These are phyloP conservation scores for Eupithecia pulchellata DNA, from an alignment of 2,888 invertebrate genomes.

Conservation along the genomic window DNA sequence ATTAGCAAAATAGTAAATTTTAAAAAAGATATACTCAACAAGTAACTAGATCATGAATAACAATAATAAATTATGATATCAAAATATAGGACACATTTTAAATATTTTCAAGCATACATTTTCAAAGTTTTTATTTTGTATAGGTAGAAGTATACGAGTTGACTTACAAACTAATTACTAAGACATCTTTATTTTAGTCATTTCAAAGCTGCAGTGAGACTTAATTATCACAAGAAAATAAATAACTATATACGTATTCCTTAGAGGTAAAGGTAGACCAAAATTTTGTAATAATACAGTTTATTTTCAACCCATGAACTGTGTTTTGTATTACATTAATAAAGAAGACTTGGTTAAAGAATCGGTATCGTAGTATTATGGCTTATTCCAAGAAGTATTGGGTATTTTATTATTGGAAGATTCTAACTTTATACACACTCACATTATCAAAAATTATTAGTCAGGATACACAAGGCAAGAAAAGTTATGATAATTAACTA, in stretches of 20 bases:
- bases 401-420: slow-evolving; percentile 18
- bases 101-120: slow-evolving; percentile 8
- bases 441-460: slow-evolving; percentile 30
- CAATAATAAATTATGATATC: slow-evolving; percentile 21
- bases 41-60: slow-evolving; percentile 12
- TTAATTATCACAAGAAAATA: slow-evolving; percentile 54
- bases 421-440: slow-evolving; percentile 26
- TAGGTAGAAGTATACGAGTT: slow-evolving; percentile 34
- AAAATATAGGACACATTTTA: slow-evolving; percentile 10
- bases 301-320: background rate
- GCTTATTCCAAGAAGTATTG: slow-evolving; percentile 14
- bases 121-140: background rate
- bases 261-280: slow-evolving; percentile 30
- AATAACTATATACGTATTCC: slow-evolving; percentile 19
- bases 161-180: slow-evolving; percentile 38
- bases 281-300: slow-evolving; percentile 3
- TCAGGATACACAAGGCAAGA: slow-evolving; percentile 49
- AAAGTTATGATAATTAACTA: slow-evolving; percentile 37
- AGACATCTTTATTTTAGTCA: slow-evolving; percentile 28
- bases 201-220: slow-evolving; percentile 67
- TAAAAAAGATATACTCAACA: slow-evolving; percentile 31
- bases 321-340: background rate
- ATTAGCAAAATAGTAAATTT: slow-evolving; percentile 31
- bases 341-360: background rate
- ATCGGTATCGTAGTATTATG: background rate